These are phyloP conservation scores for Lutjanus campechanus DNA, from an alignment of 2,797 vertebrate genomes.

Conservation along the genomic window DNA sequence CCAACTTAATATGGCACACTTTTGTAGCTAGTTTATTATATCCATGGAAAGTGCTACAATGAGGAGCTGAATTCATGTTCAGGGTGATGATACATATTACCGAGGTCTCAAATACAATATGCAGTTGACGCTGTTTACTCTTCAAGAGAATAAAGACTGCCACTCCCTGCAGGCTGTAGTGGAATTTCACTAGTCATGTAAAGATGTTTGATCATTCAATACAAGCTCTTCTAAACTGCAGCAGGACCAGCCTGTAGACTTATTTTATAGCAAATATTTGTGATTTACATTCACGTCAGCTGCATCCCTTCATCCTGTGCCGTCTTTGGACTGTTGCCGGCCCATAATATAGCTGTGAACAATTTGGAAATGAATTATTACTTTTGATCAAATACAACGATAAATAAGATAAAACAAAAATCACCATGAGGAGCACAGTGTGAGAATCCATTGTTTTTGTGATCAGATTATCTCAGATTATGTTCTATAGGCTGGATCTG, in stretches of 20 bases:
- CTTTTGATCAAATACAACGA: neutral
- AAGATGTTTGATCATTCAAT: neutral
- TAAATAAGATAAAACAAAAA: neutral
- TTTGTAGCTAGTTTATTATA: neutral
- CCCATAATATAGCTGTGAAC: neutral
- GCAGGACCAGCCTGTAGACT: neutral
- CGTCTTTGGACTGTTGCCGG: neutral
- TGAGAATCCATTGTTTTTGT: slow-evolving; percentile 17
- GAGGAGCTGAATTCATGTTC: neutral
- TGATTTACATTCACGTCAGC: neutral
- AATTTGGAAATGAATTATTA: neutral
- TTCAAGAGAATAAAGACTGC: neutral
- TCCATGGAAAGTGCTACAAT: neutral
- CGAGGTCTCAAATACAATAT: slow-evolving; percentile 1
- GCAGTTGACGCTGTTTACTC: neutral
- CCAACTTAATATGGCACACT: neutral
- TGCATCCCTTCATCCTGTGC: neutral
- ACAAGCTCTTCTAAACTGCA: neutral
- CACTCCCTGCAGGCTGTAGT: neutral
- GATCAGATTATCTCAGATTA: slow-evolving; percentile 60
- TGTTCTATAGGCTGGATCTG: neutral
- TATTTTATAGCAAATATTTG: neutral
- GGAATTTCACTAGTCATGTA: neutral
- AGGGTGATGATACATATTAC: neutral
- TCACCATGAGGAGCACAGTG: neutral